Base-by-base conservation (phyloP, 2,113 vertebrate species). In the Ceyx margarethae region DNA sequence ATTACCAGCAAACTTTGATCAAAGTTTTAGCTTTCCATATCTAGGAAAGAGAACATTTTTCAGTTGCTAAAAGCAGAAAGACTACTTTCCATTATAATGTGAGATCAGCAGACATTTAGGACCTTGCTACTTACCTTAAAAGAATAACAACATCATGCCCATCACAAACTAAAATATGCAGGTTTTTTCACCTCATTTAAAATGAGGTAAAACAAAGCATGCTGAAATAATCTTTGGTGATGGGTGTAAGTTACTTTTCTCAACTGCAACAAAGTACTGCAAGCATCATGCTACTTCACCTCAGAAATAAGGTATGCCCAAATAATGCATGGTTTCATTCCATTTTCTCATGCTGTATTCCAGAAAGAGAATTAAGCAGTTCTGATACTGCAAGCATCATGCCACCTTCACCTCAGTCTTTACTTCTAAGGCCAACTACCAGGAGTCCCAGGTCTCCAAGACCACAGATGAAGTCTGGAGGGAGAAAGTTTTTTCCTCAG, bases 111-210 rank as follows among this genome's bases (percentile, higher is more conserved):
- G 26, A 56, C 54, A 8, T 84, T 84, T 29, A 91, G 10, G 16
- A 12, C 16, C 3, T 73, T 78, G 33, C 3, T 35, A 13, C 26
- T 67, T 43, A 42, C 9, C 31, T 65, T 75, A 9, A 85, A 58
- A 74, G 77, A 71, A 5, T 1, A 0, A 0, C 6, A 22, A 35
- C 4, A 16, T 40, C 4, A 16, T n/a, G 15, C 4, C 26, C 54
- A 68, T 28, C 31, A 72, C 23, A 53, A 60, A 40, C 2, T 72
- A 29, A 73, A 81, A 54, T 51, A 71, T 26, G 46, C 10, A 66
- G 8, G 14, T 9, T 72, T 91, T 91, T 80, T 46, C 50, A 45
- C 28, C 19, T 79, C 21, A 22, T 31, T 65, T 69, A 68, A 81
- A 78, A 89, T 71, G 22, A 50, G 20, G 48, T 50, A 71, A 91